A percentile compares a stretch with the other conserved stretches of the same genome.
Evolutionary conservation across 2,888 invertebrate genomes (phyloP).

Genomic region (Crepidodera aurea): DNA sequence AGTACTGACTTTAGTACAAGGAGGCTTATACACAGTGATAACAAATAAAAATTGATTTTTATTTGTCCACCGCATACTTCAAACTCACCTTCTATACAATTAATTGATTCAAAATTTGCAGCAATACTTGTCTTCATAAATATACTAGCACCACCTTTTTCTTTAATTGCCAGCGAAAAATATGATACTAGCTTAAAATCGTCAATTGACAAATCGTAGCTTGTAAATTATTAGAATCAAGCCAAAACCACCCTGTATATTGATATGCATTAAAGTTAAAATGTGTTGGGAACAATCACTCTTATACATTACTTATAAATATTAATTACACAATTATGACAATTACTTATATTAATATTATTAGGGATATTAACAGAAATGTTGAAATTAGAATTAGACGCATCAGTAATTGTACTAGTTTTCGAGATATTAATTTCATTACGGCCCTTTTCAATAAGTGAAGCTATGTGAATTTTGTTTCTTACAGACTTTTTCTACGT

Average conservation of each 20-base stretch:
- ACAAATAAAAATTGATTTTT: background rate
- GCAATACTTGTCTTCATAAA: conserved; percentile 9
- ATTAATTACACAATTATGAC: no score
- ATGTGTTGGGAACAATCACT: no score
- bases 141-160: conserved; percentile 18
- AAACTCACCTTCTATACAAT: conserved; percentile 9
- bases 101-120: conserved; percentile 4
- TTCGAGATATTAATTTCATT: no score
- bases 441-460: no score
- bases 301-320: no score
- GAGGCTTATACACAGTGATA: background rate
- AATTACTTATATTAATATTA: no score
- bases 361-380: no score
- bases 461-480: no score
- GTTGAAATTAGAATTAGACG: no score
- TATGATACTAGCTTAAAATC: conserved; percentile 11
- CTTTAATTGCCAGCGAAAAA: conserved; percentile 8
- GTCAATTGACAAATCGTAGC: conserved; percentile 4
- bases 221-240: conserved; percentile 12
- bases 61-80: conserved; percentile 8
- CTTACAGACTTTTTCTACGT: no score
- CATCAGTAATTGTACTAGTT: no score
- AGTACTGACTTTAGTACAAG: background rate
- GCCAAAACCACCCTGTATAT: conserved; percentile 1
- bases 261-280: background rate